These are phyloP conservation scores for Pluvialis apricaria DNA, from an alignment of 2,113 vertebrate species.

Conservation along the genomic window DNA sequence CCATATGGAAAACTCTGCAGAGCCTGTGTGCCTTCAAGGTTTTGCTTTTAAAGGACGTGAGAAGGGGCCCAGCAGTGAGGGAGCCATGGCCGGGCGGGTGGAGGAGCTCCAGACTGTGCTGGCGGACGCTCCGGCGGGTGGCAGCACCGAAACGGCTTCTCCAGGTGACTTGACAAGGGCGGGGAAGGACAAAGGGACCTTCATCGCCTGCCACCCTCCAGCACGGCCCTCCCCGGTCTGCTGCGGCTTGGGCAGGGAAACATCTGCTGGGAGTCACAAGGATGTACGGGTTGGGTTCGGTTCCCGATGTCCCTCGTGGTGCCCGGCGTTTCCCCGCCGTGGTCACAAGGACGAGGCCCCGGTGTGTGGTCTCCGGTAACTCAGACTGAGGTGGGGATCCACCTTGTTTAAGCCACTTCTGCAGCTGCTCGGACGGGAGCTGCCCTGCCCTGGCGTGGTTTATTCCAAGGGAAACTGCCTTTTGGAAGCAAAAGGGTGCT, in stretches of 20 bases:
- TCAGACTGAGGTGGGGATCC: neutral
- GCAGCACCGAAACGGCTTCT: neutral
- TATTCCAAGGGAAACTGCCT: neutral
- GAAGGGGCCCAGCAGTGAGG: neutral
- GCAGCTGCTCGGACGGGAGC: neutral
- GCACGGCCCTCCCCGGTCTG: rapidly evolving
- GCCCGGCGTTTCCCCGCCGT: rapidly evolving
- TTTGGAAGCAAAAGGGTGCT: neutral
- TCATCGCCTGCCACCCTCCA: neutral
- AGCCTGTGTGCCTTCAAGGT: neutral
- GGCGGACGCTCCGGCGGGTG: neutral
- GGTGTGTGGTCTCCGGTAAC: rapidly evolving
- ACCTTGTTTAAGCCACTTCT: rapidly evolving
- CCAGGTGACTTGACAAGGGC: rapidly evolving
- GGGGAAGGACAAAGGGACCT: neutral
- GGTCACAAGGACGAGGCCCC: neutral
- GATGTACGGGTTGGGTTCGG: neutral
- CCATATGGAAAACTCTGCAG: neutral
- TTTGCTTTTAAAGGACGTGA: neutral
- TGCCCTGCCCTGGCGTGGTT: neutral
- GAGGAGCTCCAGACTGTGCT: neutral
- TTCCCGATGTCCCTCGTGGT: rapidly evolving
- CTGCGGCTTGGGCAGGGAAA: neutral
- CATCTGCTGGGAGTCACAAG: neutral
- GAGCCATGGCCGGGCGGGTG: rapidly evolving